These are phyloP conservation scores for Microctonus aethiopoides DNA, from an alignment of 2,888 invertebrate genomes.

Conservation along the genomic window DNA sequence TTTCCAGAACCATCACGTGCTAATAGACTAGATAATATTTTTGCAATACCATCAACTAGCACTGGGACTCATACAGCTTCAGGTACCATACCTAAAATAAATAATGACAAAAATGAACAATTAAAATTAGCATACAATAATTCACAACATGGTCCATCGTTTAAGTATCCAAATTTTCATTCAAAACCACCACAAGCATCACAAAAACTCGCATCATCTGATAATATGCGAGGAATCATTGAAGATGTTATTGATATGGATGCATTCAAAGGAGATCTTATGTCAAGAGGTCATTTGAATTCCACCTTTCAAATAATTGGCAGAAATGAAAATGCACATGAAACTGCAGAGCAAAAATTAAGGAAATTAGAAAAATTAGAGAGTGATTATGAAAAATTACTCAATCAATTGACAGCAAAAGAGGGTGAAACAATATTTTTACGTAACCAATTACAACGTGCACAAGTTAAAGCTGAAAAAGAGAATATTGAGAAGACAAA, in stretches of 20 bases:
- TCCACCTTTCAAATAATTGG: conserved; percentile 46
- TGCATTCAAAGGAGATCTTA: conserved; percentile 47
- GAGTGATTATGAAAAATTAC: conserved; percentile 54
- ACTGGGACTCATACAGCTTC: neutral
- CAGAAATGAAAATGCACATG: neutral
- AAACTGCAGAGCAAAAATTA: conserved; percentile 35
- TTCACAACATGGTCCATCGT: neutral
- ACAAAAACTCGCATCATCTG: conserved; percentile 45
- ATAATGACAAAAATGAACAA: neutral
- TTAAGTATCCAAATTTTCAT: neutral
- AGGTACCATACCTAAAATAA: neutral
- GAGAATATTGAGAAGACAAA: conserved; percentile 52
- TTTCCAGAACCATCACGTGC: neutral
- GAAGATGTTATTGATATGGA: conserved; percentile 42
- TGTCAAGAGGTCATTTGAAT: conserved; percentile 41
- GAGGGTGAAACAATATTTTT: conserved; percentile 58
- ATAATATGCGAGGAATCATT: conserved; percentile 36
- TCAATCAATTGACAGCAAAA: conserved; percentile 56
- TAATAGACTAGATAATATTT: neutral
- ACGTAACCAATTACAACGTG: conserved; percentile 53
- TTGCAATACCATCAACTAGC: conserved; percentile 30
- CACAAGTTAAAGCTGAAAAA: conserved; percentile 51
- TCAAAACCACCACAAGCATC: conserved; percentile 27
- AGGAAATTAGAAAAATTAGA: conserved; percentile 50
- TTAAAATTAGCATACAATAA: neutral